Evolutionary conservation across 1,140 invertebrate genomes (phyloP), one percentile per base, ranked within the genome.

Genomic region (Phenacoccus solenopsis): DNA sequence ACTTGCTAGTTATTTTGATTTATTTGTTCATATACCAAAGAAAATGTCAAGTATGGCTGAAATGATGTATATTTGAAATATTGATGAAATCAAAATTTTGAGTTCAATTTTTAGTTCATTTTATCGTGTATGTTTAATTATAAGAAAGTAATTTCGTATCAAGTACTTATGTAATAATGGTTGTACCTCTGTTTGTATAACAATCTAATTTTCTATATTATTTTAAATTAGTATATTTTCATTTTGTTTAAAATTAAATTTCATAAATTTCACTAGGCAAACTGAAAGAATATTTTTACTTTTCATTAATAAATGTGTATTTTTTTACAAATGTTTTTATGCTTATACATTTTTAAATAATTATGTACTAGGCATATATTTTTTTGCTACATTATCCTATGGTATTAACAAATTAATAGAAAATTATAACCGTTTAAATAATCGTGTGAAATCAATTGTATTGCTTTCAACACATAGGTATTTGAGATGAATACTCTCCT

Each of bases 1-100:
- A 81, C 81, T 96, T 73, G 93, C 93, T 68, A 90, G 90, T 77
- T 96, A 96, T 79, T 93, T 95, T 78, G 93, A 96, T 79, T 90
- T 91, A 74, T 87, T 91, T 78, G 90, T 95, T 70, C 90, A 95
- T 84, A 94, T 96, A 82, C 93, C 93, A 72, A 93, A 93, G 80
- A 95, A 96, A 79, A 96, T 95, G 93, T 94, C 92, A 30, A 87
- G 88, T 67, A 95, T 95, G 93, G 93, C 93, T 69, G 92, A 95
- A 81, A 94, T 94, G 91, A 95, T 95, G 93, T 96, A 96, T 78
- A 94, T 91, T 81, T 96, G 84, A 85, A 59, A 20, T 69, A 64
- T 25, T 64, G 10, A 64, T 3, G 22, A 5, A 64, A 64, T 64
- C 59, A 64, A 64, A 64, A 64, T 64, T 25, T 25, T 9, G 32